Conservation (phyloP, 1,140 invertebrate species). For the Goniozus legneri region DNA sequence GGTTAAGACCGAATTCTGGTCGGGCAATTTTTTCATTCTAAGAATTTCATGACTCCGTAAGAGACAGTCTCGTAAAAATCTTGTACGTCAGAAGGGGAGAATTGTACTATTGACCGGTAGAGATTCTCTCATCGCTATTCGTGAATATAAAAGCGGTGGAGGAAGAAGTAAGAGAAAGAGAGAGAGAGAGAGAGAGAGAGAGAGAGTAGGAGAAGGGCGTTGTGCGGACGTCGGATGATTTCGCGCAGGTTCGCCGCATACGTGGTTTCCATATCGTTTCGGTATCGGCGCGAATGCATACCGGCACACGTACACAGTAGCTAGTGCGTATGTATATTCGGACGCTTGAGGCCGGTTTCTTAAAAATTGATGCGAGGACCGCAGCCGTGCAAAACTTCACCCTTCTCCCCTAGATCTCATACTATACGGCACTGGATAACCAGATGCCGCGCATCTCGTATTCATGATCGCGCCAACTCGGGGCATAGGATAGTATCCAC, state of each 20-base stretch:
- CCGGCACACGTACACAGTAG: too few species aligned
- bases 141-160: not conserved
- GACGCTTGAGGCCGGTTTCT: slow-evolving; percentile 39
- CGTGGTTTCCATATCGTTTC: slow-evolving; percentile 51
- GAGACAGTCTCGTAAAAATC: too few species aligned
- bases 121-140: slow-evolving; percentile 29
- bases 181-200: not conserved
- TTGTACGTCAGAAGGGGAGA: not conserved
- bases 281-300: slow-evolving; percentile 30
- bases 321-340: too few species aligned
- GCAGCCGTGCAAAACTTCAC: slow-evolving; percentile 46
- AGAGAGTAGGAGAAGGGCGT: too few species aligned
- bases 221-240: slow-evolving; percentile 16
- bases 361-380: slow-evolving; percentile 53
- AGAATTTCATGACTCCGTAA: too few species aligned
- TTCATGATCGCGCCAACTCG: slow-evolving; percentile 36
- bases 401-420: too few species aligned
- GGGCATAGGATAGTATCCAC: too few species aligned
- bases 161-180: too few species aligned
- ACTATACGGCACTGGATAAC: slow-evolving; percentile 51
- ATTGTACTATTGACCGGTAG: not conserved
- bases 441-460: slow-evolving; percentile 50
- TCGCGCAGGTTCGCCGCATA: slow-evolving; percentile 5
- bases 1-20: too few species aligned
- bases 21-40: too few species aligned